A percentile compares a stretch with the other conserved stretches of the same genome.
These are phyloP conservation scores for Chaetodon trifascialis DNA, from an alignment of 2,113 vertebrate species.

Conservation along the genomic window DNA sequence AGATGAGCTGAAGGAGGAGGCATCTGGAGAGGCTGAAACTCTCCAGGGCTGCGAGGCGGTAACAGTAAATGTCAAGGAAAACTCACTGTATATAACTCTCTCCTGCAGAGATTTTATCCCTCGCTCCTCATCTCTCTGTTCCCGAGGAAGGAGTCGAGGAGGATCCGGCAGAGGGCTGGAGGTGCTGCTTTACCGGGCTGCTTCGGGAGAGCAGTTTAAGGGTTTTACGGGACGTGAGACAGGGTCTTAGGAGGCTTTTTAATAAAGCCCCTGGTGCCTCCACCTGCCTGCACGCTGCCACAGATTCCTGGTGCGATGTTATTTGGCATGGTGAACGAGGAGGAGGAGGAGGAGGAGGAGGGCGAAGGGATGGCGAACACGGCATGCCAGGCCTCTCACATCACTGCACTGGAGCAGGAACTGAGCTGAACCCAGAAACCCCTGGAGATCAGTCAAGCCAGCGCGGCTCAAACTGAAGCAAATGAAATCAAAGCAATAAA, in stretches of 20 bases:
- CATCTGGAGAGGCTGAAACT: constrained; percentile 46
- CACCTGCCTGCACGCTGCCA: constrained; percentile 59
- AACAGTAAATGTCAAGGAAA: constrained; percentile 67
- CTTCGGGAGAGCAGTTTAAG: constrained; percentile 30
- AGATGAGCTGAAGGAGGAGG: constrained; percentile 35
- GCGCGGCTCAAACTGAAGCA: constrained; percentile 15
- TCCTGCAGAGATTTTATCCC: constrained; percentile 62
- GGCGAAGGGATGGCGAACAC: constrained; percentile 24
- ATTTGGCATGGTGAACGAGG: constrained; percentile 41
- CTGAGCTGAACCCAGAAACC: constrained; percentile 60
- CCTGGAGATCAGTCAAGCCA: constrained; percentile 38
- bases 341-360: constrained; percentile 15
- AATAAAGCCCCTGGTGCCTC: constrained; percentile 53
- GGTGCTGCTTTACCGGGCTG: constrained; percentile 6
- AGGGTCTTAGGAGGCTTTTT: constrained; percentile 47
- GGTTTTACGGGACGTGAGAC: constrained; percentile 56
- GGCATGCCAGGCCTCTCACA: constrained; percentile 63
- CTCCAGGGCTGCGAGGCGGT: constrained; percentile 55
- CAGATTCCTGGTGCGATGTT: constrained; percentile 47
- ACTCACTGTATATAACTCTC: constrained; percentile 56
- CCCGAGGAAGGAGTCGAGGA: constrained; percentile 10
- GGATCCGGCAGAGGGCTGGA: constrained; percentile 32
- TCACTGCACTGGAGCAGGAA: constrained; percentile 44
- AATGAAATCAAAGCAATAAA: constrained; percentile 60
- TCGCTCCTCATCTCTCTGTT: constrained; percentile 57